Evolutionary conservation across 2,888 invertebrate genomes (phyloP), one percentile per base, ranked within the genome.

Genomic region (Exocentrus adspersus): DNA sequence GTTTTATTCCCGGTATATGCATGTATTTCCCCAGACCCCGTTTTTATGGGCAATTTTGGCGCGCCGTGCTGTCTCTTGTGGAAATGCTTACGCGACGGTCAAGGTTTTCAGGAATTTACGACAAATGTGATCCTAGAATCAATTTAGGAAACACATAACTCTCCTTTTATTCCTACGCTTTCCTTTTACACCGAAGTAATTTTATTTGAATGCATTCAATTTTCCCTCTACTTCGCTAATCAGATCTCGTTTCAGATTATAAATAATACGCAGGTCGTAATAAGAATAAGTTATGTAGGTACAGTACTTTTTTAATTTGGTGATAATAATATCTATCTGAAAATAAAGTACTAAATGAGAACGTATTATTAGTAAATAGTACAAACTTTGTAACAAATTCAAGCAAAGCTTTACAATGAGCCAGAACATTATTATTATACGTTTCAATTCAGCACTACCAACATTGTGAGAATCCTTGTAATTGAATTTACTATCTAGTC

Each of bases 341-440:
- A n/a, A n/a, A n/a, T n/a, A n/a, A n/a, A n/a, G n/a, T n/a, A n/a
- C n/a, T n/a, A n/a, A n/a, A n/a, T n/a, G n/a, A n/a, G n/a, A 14
- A 24, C 21, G n/a, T 24, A 37, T 5, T 21, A 24, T 42, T 42
- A 21, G 10, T 19, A 24, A 24, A 21, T 42, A 24, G 14, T 20
- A 42, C 20, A 53, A 53, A 53, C 53, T 53, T 24, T 42, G 24
- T 37, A 42, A 42, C 21, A 42, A 53, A 53, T 53, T 42, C 53
- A 53, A 41, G 42, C 53, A 53, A 21, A 42, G 42, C 16, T 41
- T 53, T 42, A 41, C 7, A 24, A 53, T 24, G 53, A 21, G 21
- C 12, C 20, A 37, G 37, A 20, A 37, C 51, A 16, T 30, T 32
- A 37, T 51, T 51, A n/a, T n/a, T n/a, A n/a, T n/a, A n/a, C n/a